Evolutionary conservation across 2,888 invertebrate genomes (phyloP).

Genomic region (Dyspetes luteomarginatus): DNA sequence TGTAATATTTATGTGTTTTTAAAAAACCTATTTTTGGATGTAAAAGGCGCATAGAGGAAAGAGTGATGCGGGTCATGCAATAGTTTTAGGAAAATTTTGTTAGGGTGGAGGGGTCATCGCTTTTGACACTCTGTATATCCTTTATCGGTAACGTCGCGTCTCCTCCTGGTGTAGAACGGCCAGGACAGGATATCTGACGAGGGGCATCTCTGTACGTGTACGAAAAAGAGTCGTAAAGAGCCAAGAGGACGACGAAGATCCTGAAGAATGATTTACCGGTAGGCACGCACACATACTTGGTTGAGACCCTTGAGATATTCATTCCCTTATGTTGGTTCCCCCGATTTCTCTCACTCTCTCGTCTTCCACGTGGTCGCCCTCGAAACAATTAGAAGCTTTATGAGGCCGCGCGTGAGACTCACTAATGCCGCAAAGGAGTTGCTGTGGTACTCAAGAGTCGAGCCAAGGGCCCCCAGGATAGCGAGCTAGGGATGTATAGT

Average conservation of each 20-base stretch:
- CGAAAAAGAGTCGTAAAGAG: conserved; percentile 1
- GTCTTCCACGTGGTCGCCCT: conserved; percentile 63
- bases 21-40: conserved; percentile 34
- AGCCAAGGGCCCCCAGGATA: conserved; percentile 41
- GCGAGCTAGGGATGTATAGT: conserved; percentile 20
- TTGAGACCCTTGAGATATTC: conserved; percentile 20
- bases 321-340: conserved; percentile 25
- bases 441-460: conserved; percentile 59
- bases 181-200: conserved; percentile 34
- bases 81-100: conserved; percentile 6
- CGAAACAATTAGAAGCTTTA: conserved; percentile 77
- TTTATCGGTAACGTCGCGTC: conserved; percentile 51
- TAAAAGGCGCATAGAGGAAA: conserved; percentile 7
- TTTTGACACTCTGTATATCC: conserved; percentile 45
- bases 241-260: conserved; percentile 43
- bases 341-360: conserved; percentile 21
- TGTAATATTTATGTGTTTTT: neutral
- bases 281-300: conserved; percentile 23
- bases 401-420: conserved; percentile 66
- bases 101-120: conserved; percentile 9
- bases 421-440: conserved; percentile 66
- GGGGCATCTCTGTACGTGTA: neutral
- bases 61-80: neutral
- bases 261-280: conserved; percentile 61
- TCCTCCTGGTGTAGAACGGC: conserved; percentile 24